Conservation (phyloP, 2,797 vertebrate genomes). For the Typhlichthys subterraneus region DNA sequence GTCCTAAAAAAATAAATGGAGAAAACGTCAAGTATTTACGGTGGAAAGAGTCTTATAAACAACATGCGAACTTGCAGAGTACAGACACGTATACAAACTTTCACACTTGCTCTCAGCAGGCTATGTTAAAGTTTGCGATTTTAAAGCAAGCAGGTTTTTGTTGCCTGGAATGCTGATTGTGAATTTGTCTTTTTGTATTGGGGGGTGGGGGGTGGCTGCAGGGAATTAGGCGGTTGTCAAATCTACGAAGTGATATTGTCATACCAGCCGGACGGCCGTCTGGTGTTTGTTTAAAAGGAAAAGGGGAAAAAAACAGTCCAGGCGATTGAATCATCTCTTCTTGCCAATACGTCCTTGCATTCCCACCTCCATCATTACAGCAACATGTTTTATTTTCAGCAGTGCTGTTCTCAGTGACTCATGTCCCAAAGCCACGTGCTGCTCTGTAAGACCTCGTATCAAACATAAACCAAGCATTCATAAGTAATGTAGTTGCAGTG, state of each 20-base stretch:
- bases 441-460: constrained; percentile 72
- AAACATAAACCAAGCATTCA: constrained; percentile 61
- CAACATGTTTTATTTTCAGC: constrained; percentile 88
- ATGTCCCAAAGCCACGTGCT: constrained; percentile 79
- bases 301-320: constrained; percentile 75
- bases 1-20: not conserved
- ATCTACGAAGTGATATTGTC: constrained; percentile 84
- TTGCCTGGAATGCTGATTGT: constrained; percentile 65
- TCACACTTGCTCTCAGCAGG: constrained; percentile 46
- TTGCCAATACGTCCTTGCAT: constrained; percentile 84
- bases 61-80: constrained; percentile 36
- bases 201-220: constrained; percentile 62
- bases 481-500: constrained; percentile 54
- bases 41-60: constrained; percentile 44
- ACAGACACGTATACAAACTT: constrained; percentile 40
- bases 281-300: constrained; percentile 85
- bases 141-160: constrained; percentile 66
- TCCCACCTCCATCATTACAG: constrained; percentile 85
- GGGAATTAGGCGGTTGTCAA: constrained; percentile 77
- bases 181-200: constrained; percentile 57
- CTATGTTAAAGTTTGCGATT: constrained; percentile 71
- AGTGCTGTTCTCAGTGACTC: constrained; percentile 83
- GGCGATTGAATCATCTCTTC: constrained; percentile 80
- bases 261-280: constrained; percentile 85
- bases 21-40: constrained; percentile 46